A percentile compares a stretch with the other conserved stretches of the same genome.
phyloP scores from a whole-genome alignment of 2,888 invertebrate genomes.

The Dryadula phaetusa region DNA sequence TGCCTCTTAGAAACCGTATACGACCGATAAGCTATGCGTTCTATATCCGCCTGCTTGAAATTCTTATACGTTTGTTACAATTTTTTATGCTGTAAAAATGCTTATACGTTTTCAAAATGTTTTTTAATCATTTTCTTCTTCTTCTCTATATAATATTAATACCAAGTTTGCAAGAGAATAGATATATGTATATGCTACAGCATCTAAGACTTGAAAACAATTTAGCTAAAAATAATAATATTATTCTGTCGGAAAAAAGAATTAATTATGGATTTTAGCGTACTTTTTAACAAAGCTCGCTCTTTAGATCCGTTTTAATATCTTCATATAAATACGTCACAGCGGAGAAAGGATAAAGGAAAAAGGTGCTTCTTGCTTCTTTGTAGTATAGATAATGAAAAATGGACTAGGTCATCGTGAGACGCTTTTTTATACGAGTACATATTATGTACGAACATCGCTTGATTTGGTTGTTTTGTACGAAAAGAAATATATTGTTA shows the following conservation, averaged over 20 bases:
- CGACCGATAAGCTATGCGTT: too few species aligned
- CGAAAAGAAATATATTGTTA: constrained; percentile 3
- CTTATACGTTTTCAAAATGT: too few species aligned
- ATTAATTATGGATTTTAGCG: constrained; percentile 45
- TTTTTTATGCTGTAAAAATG: too few species aligned
- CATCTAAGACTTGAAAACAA: neutral
- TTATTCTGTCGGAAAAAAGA: neutral
- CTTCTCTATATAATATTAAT: too few species aligned
- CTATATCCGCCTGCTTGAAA: too few species aligned
- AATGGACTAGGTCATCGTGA: constrained; percentile 66
- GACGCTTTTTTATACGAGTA: constrained; percentile 69
- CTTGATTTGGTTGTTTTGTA: constrained; percentile 9
- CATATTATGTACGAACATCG: constrained; percentile 54
- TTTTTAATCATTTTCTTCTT: too few species aligned
- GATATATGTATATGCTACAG: neutral
- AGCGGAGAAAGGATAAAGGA: constrained; percentile 58
- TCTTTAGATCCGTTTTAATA: constrained; percentile 58
- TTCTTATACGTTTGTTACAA: too few species aligned
- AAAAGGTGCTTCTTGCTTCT: constrained; percentile 60
- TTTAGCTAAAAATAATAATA: neutral
- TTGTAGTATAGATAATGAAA: constrained; percentile 74
- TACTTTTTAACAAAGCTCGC: constrained; percentile 58
- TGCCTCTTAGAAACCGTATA: too few species aligned
- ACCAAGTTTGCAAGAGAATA: too few species aligned
- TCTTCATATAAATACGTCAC: constrained; percentile 61